phyloP scores from a whole-genome alignment of 1,140 invertebrate species.

The Catajapyx aquilonaris region DNA sequence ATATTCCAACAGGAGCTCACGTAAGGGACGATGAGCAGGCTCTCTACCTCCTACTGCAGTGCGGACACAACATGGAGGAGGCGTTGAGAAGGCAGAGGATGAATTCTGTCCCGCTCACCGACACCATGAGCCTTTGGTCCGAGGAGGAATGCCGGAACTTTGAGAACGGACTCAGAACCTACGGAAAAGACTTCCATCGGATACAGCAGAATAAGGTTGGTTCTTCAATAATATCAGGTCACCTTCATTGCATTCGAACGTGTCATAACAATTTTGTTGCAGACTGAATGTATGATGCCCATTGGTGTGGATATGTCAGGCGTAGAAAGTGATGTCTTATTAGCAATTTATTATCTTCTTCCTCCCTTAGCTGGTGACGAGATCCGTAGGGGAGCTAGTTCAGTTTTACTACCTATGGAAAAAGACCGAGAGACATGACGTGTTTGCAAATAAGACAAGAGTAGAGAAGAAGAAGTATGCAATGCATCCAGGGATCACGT shows the following conservation, averaged over 20 bases:
- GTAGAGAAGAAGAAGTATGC: constrained; percentile 37
- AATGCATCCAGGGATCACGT: constrained; percentile 34
- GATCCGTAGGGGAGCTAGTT: constrained; percentile 89
- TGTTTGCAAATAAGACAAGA: constrained; percentile 34
- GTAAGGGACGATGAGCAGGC: constrained; percentile 87
- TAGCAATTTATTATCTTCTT: too few relatives aligned
- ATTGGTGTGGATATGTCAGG: too few relatives aligned
- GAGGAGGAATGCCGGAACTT: constrained; percentile 95
- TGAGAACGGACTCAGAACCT: constrained; percentile 75
- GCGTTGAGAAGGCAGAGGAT: constrained; percentile 64
- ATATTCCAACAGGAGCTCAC: constrained; percentile 47
- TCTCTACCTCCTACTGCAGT: constrained; percentile 74
- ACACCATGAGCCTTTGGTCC: constrained; percentile 75
- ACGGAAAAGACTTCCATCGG: constrained; percentile 89
- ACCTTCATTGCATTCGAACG: background rate
- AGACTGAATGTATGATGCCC: background rate
- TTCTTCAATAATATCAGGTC: too few relatives aligned
- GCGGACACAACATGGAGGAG: constrained; percentile 85
- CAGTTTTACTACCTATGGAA: constrained; percentile 99
- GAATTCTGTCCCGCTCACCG: constrained; percentile 44
- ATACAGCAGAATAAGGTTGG: constrained; percentile 82
- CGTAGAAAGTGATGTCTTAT: too few relatives aligned
- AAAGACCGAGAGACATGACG: constrained; percentile 91
- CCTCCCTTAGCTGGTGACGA: constrained; percentile 58
- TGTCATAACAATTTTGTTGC: constrained; percentile 2